Percentiles rank a stretch among this genome's conserved stretches.
Evolutionary conservation across 2,797 vertebrate genomes (phyloP).

Genomic region (Fistularia commersonii): DNA sequence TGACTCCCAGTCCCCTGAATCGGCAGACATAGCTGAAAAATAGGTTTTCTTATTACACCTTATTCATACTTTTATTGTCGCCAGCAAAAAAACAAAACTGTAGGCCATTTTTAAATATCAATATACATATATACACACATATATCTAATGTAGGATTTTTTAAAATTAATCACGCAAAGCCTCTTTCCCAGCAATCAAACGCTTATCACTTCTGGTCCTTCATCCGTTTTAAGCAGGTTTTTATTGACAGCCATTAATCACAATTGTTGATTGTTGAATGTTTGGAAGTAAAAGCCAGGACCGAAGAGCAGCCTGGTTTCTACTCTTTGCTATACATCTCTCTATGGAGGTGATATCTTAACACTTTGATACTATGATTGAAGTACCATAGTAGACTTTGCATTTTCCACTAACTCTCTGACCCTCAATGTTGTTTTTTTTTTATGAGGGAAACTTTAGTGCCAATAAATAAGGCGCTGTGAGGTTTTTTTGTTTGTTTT

Average conservation of each 20-base stretch:
- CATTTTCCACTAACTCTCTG: conserved; percentile 3
- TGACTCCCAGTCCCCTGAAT: neutral
- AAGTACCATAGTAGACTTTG: neutral
- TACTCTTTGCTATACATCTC: neutral
- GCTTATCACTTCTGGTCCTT: neutral
- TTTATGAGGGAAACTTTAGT: too few relatives aligned
- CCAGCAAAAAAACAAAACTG: neutral
- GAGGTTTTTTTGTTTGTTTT: neutral
- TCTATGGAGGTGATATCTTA: neutral
- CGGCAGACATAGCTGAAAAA: neutral
- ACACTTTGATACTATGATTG: neutral
- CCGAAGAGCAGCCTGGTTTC: neutral
- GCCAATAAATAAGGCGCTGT: neutral
- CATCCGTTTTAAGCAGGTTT: too few relatives aligned
- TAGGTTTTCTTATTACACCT: neutral
- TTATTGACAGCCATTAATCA: too few relatives aligned
- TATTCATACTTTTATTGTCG: neutral
- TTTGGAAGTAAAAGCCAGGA: neutral
- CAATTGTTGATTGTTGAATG: too few relatives aligned
- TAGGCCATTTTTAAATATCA: conserved; percentile 1
- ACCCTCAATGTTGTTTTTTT: conserved; percentile 15
- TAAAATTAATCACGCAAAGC: neutral
- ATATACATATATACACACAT: too few relatives aligned
- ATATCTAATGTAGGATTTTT: neutral
- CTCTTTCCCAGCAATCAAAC: neutral